phyloP scores from a whole-genome alignment of 2,797 vertebrate species.

The Hozukius guyotensis region DNA sequence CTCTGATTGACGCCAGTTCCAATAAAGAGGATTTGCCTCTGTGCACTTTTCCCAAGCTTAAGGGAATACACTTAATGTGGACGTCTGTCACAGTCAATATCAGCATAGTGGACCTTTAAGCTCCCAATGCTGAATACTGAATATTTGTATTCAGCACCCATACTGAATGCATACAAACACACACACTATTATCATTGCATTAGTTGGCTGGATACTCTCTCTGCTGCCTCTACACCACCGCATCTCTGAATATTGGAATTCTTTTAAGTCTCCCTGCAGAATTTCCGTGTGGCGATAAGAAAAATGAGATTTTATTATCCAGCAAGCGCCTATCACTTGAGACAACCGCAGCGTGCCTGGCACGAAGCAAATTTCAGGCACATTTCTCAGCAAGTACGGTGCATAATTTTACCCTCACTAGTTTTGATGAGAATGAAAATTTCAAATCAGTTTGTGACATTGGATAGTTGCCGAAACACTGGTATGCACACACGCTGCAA shows the following conservation, averaged over 20 bases:
- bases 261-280: slow-evolving; percentile 13
- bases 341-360: background rate
- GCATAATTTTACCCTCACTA: slow-evolving; percentile 17
- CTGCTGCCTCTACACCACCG: background rate
- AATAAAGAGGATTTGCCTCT: slow-evolving; percentile 49
- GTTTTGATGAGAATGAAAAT: slow-evolving; percentile 11
- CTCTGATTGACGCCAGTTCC: slow-evolving; percentile 47
- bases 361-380: slow-evolving; percentile 25
- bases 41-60: slow-evolving; percentile 34
- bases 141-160: slow-evolving; percentile 38
- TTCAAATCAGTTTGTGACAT: slow-evolving; percentile 10
- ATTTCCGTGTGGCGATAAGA: slow-evolving; percentile 22
- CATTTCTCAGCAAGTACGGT: slow-evolving; percentile 9
- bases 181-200: slow-evolving; percentile 1
- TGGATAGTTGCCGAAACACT: slow-evolving; percentile 29
- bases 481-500: slow-evolving; percentile 20
- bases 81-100: slow-evolving; percentile 42
- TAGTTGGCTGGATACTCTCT: background rate
- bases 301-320: slow-evolving; percentile 33
- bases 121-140: slow-evolving; percentile 22
- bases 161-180: background rate
- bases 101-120: slow-evolving; percentile 18
- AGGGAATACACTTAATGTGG: slow-evolving; percentile 34
- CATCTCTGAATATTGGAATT: slow-evolving; percentile 27
- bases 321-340: background rate